These are phyloP conservation scores for Aurelia sp. DNA, from an alignment of 30 jellyfish, hydroid and myxozoan species.

Conservation along the genomic window DNA sequence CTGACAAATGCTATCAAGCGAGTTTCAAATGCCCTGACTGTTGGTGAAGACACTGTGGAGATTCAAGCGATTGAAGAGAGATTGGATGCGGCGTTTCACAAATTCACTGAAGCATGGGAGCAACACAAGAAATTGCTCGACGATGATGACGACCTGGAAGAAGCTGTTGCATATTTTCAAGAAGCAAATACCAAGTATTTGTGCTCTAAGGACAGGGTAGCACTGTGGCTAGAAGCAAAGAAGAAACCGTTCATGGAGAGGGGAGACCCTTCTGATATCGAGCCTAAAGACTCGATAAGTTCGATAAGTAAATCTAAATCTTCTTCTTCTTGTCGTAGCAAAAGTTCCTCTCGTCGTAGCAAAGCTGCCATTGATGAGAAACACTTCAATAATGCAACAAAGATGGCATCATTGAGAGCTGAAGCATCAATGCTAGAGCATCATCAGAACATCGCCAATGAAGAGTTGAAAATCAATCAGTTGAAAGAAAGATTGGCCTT, in stretches of 20 bases:
- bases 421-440: slow-evolving; percentile 11
- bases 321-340: slow-evolving; percentile 4
- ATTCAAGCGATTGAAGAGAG: no score
- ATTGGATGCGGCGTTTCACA: neutral
- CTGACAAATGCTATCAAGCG: neutral
- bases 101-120: neutral
- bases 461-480: slow-evolving; percentile 18
- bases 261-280: neutral
- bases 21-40: neutral
- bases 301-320: neutral
- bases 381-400: slow-evolving; percentile 4
- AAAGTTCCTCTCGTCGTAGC: neutral
- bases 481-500: no score
- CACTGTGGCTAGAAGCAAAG: neutral
- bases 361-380: slow-evolving; percentile 11
- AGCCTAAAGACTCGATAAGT: neutral
- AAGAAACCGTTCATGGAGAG: neutral
- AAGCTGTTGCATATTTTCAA: neutral
- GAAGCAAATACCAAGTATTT: neutral
- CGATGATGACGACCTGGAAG: slow-evolving; percentile 16
- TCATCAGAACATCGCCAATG: neutral
- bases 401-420: slow-evolving; percentile 12
- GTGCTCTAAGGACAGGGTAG: neutral
- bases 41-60: no score
- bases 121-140: neutral